Conservation (phyloP, 1,140 invertebrate species). For the Holcopasites calliopsidis region DNA sequence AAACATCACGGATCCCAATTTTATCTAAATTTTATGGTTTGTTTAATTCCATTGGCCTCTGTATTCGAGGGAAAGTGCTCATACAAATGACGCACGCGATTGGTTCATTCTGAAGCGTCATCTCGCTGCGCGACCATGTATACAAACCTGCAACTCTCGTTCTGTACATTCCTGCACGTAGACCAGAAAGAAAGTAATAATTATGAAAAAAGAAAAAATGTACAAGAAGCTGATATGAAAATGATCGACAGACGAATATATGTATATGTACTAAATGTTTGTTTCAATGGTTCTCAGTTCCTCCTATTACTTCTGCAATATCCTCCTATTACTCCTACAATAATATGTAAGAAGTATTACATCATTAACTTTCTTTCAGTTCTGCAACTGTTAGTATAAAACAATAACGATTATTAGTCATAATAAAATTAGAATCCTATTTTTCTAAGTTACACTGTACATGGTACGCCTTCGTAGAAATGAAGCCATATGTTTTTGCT, state of each 20-base stretch:
- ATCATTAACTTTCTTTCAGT: background rate
- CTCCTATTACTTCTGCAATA: background rate
- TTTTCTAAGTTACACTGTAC: no score
- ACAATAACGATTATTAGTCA: no score
- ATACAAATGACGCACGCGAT: background rate
- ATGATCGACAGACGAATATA: constrained; percentile 28
- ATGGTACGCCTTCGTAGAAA: no score
- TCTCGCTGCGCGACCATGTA: background rate
- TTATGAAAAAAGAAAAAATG: background rate
- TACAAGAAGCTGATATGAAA: constrained; percentile 12
- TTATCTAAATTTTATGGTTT: no score
- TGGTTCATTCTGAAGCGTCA: background rate
- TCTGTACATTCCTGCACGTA: constrained; percentile 14
- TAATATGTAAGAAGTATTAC: background rate
- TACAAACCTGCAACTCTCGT: constrained; percentile 35
- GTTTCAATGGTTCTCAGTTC: constrained; percentile 46
- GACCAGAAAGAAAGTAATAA: constrained; percentile 9
- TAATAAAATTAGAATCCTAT: no score
- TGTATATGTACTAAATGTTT: constrained; percentile 1
- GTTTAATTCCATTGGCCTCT: background rate
- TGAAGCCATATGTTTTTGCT: no score
- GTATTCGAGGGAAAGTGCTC: background rate
- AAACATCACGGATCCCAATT: no score
- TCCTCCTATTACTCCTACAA: no score
- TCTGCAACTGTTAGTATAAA: no score